Evolutionary conservation across 2,113 vertebrate species (phyloP).

Genomic region (Ceyx melanurus): DNA sequence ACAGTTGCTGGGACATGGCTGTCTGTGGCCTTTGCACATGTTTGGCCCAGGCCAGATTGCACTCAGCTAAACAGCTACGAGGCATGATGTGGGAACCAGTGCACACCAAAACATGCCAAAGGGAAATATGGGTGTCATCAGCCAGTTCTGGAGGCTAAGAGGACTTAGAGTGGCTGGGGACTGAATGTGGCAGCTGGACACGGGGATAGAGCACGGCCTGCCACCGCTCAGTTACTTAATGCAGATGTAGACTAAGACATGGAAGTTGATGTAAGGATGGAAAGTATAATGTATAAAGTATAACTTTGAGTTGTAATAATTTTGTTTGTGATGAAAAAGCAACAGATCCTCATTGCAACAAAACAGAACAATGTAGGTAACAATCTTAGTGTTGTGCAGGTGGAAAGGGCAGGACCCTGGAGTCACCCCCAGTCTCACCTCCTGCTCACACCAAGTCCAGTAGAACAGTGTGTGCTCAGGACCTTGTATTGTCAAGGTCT

Average conservation of each 20-base stretch:
- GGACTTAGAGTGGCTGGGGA: not conserved
- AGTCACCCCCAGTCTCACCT: not conserved
- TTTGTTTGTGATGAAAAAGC: not conserved
- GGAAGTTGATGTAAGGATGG: not conserved
- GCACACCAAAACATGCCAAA: not conserved
- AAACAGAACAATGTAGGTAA: not conserved
- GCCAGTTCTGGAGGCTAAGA: not conserved
- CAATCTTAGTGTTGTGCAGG: not conserved
- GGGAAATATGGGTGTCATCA: not conserved
- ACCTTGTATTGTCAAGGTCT: not conserved
- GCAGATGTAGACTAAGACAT: not conserved
- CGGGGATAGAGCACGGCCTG: not conserved
- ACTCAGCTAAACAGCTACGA: not conserved
- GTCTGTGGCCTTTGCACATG: not conserved
- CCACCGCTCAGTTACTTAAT: not conserved
- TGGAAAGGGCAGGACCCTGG: not conserved
- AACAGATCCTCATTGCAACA: not conserved
- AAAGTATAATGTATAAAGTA: not conserved
- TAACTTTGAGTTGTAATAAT: not conserved
- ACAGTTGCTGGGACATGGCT: not conserved
- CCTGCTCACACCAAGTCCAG: not conserved
- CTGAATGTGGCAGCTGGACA: accelerated
- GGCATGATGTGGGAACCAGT: not conserved
- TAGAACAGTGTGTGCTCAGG: not conserved
- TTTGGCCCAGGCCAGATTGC: not conserved